Base-by-base conservation (phyloP, 2,888 invertebrate species). In the Smittia aterrima region DNA sequence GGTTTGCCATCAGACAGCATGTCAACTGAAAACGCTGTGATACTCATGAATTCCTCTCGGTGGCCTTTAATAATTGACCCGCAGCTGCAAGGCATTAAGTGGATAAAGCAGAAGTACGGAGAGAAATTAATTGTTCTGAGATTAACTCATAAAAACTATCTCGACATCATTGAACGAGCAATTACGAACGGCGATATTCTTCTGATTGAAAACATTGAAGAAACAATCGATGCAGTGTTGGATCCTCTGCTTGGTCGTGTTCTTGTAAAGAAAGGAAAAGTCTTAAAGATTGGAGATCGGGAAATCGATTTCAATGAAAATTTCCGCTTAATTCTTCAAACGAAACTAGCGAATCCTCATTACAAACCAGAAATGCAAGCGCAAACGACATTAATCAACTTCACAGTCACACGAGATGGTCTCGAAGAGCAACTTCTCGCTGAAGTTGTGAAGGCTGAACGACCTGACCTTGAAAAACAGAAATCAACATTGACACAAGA, bases 21-120 rank as follows among this genome's bases (percentile, higher is more conserved):
- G 95, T 96, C 96, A 6, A 87, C 94, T 0, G 96, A 97, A 83
- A 97, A 97, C 82, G 97, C 96, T 3, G 93, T 93, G 18, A 96
- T 97, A 77, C 86, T 97, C 72, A 90, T 90, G 18, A 93, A 92
- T 82, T 95, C 95, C 0, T 90, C 94, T 53, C 86, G 96, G 25
- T 97, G 96, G 94, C 96, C 97, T 0, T 85, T 97, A 18, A 94
- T 97, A 89, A 96, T 97, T 77, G 97, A 97, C 84, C 96, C 96
- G 0, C 96, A 96, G 82, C 79, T 89, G 85, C 95, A 95, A 86
- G 95, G 94, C 18, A 87, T 96, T 72, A 96, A 96, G 82, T 97
- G 97, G 97, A 95, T 98, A 76, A 96, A 95, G 83, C 90, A 87
- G n/a, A 90, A 87, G 79, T 96, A 91, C 81, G 92, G 92, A 0